These are phyloP conservation scores for Epirrita christyi DNA, from an alignment of 2,888 invertebrate genomes.

Conservation along the genomic window DNA sequence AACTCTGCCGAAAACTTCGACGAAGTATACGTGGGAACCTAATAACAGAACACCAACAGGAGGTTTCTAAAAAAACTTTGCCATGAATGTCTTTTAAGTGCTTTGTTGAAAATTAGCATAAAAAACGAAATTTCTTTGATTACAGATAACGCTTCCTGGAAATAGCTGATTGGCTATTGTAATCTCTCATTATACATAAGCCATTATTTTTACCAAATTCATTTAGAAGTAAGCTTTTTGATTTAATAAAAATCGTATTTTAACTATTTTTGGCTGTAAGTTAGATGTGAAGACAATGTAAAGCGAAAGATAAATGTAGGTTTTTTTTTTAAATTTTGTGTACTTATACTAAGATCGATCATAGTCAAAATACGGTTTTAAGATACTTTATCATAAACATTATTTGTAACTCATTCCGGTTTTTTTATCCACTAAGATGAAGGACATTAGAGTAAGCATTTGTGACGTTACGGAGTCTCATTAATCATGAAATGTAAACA, in stretches of 20 bases:
- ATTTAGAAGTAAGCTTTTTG: slow-evolving; percentile 54
- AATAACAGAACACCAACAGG: too few species aligned
- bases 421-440: slow-evolving; percentile 26
- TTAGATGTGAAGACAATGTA: not conserved
- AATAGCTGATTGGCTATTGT: slow-evolving; percentile 43
- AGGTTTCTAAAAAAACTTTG: too few species aligned
- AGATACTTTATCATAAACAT: slow-evolving; percentile 26
- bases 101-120: too few species aligned
- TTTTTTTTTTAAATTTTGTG: slow-evolving; percentile 12
- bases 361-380: slow-evolving; percentile 55
- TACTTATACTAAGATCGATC: slow-evolving; percentile 34
- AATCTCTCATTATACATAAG: slow-evolving; percentile 70
- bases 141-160: slow-evolving; percentile 43
- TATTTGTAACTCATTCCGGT: slow-evolving; percentile 23
- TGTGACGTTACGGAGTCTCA: slow-evolving; percentile 31
- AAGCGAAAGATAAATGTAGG: not conserved
- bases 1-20: too few species aligned
- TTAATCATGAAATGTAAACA: slow-evolving; percentile 13
- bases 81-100: too few species aligned
- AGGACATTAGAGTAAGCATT: slow-evolving; percentile 33
- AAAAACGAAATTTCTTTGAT: slow-evolving; percentile 10
- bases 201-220: slow-evolving; percentile 70
- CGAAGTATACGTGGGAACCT: too few species aligned
- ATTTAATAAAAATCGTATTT: slow-evolving; percentile 50
- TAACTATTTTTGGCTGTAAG: slow-evolving; percentile 47